Evolutionary conservation across 1,140 invertebrate species (phyloP).

Genomic region (Littorina saxatilis): DNA sequence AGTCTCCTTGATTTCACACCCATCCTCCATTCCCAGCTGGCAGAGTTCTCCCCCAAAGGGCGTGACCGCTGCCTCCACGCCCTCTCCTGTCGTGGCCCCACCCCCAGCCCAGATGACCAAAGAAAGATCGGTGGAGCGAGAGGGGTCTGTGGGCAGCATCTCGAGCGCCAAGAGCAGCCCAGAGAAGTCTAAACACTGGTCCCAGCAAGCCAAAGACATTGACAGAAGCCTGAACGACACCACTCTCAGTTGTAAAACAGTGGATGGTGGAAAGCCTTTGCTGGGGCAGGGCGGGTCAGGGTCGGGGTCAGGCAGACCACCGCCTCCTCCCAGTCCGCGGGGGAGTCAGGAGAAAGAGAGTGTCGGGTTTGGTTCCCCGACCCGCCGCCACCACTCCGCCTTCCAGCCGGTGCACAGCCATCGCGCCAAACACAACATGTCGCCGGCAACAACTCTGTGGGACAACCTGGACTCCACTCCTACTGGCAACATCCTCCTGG

Average conservation of each 20-base stretch:
- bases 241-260: background rate
- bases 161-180: background rate
- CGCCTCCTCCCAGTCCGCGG: conserved; percentile 10
- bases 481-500: conserved; percentile 62
- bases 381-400: conserved; percentile 52
- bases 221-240: conserved; percentile 14
- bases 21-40: conserved; percentile 24
- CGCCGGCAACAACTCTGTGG: conserved; percentile 72
- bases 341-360: conserved; percentile 23
- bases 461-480: conserved; percentile 64
- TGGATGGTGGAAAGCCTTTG: too few relatives aligned
- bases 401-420: conserved; percentile 62
- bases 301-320: background rate
- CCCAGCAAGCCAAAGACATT: background rate
- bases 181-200: background rate
- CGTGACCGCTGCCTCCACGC: background rate
- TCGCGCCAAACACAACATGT: conserved; percentile 64
- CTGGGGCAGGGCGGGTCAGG: background rate
- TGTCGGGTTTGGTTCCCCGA: conserved; percentile 11
- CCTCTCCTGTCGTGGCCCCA: background rate
- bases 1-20: conserved; percentile 4
- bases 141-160: background rate
- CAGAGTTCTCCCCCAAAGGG: conserved; percentile 15
- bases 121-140: background rate
- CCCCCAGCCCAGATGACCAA: background rate